Evolutionary conservation across 2,113 vertebrate genomes (phyloP), one percentile per base, ranked within the genome.

Genomic region (Sinocyclocheilus anophthalmus): DNA sequence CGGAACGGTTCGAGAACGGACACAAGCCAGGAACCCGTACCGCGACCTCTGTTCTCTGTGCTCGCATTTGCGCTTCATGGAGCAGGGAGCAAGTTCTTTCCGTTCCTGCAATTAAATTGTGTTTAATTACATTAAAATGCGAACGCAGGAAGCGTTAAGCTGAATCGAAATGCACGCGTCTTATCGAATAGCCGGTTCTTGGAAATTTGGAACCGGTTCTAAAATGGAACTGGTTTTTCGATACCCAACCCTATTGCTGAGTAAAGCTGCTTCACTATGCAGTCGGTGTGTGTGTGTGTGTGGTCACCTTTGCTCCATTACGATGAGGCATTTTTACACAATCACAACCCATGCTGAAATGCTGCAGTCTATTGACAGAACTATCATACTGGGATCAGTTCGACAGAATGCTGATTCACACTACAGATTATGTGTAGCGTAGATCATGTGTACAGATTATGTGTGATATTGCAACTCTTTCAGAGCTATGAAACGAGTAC

Each of bases 181-280:
- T 33, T 33, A 33, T 33, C 30, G 30, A 33, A 33, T 33, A 33
- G 2, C 30, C 30, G 30, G 30, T 33, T 33, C 30, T 33, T 33
- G 30, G 30, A 33, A 33, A 33, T 33, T 33, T 33, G 30, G 30
- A 33, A 33, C 30, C 30, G 30, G 30, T 33, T 33, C 30, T 33
- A 33, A 33, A 33, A 33, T 33, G 30, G 30, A 33, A 33, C 30
- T 2, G 2, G 30, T 33, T 33, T 33, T 33, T 33, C 30, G 30
- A 33, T 33, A 33, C 30, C 2, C 30, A 33, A 33, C 30, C 30
- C 88, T 87, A 87, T 76, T 87, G 88, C 88, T 88, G 87, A 90
- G 88, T 88, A 87, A 89, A 87, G 85, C 82, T 78, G 61, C 72
- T 85, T 86, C 59, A 57, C 80, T 90, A 85, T 89, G 89, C 89